Conservation (phyloP, 2,797 vertebrate species). For the Acrocephalus scirpaceus region DNA sequence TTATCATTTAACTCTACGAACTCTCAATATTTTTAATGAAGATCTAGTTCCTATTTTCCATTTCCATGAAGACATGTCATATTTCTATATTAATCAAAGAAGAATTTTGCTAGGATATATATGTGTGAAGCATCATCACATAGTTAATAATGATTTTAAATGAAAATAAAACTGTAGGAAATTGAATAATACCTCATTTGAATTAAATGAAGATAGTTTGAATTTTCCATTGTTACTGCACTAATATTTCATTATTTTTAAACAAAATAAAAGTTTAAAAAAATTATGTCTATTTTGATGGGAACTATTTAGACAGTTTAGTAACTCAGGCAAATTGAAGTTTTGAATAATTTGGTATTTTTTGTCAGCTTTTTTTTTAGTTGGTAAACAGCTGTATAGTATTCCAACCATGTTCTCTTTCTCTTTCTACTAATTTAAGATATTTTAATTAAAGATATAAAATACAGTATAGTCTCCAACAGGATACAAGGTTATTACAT, state of each 20-base stretch:
- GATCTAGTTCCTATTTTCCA: not conserved
- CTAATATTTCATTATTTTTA: not conserved
- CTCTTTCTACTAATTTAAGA: not conserved
- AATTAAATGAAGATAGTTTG: not conserved
- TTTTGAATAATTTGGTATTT: not conserved
- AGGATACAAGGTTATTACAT: not conserved
- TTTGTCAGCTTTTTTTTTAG: slow-evolving; percentile 5
- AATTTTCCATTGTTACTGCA: not conserved
- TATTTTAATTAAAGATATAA: slow-evolving; percentile 13
- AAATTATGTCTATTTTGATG: not conserved
- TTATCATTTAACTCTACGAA: not conserved
- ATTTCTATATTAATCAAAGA: not conserved
- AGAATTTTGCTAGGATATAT: not conserved
- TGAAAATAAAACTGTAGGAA: not conserved
- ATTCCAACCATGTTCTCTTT: not conserved
- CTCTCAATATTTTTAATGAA: not conserved
- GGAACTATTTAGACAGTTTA: not conserved
- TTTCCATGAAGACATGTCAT: not conserved
- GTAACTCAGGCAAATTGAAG: not conserved
- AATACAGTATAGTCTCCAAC: not conserved
- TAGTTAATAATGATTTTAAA: not conserved
- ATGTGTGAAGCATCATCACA: not conserved
- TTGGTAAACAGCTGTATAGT: not conserved
- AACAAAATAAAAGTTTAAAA: not conserved
- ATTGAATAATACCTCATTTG: not conserved